Conservation (phyloP, 2,888 invertebrate species). For the Macropis europaea region DNA sequence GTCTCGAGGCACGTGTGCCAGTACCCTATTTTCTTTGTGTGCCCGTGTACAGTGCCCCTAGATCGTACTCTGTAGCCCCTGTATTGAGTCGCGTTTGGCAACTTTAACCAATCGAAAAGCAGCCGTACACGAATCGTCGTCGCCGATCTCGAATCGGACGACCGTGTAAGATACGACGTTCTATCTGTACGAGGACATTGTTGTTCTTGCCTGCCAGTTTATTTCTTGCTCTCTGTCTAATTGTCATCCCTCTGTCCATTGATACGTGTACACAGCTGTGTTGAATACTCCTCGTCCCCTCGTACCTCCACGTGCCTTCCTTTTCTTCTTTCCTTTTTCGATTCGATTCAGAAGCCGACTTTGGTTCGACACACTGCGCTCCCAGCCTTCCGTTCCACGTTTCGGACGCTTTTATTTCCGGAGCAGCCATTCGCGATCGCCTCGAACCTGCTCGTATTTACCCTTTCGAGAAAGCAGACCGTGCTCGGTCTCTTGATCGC, state of each 20-base stretch:
- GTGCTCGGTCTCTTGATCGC: no score
- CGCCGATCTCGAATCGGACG: constrained; percentile 1
- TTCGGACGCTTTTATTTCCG: constrained; percentile 21
- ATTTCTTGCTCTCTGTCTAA: constrained; percentile 64
- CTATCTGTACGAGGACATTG: constrained; percentile 63
- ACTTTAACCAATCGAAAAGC: constrained; percentile 68
- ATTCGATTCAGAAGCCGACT: constrained; percentile 1
- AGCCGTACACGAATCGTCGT: constrained; percentile 34
- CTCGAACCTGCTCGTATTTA: not conserved
- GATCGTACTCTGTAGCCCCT: no score
- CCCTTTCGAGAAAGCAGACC: no score
- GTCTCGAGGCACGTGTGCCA: no score
- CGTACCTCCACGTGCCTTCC: constrained; percentile 1
- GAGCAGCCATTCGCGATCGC: constrained; percentile 1
- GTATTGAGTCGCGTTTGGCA: constrained; percentile 53
- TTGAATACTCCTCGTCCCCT: constrained; percentile 49
- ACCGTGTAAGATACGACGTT: constrained; percentile 50
- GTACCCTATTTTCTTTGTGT: not conserved
- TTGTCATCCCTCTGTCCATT: constrained; percentile 57
- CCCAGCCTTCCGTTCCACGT: not conserved
- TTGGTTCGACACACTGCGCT: not conserved
- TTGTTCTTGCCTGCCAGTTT: constrained; percentile 64
- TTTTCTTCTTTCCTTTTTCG: not conserved
- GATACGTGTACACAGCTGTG: constrained; percentile 64
- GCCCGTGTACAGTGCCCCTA: not conserved